These are phyloP conservation scores for Cepphus grylle DNA, from an alignment of 2,113 vertebrate species.

Conservation along the genomic window DNA sequence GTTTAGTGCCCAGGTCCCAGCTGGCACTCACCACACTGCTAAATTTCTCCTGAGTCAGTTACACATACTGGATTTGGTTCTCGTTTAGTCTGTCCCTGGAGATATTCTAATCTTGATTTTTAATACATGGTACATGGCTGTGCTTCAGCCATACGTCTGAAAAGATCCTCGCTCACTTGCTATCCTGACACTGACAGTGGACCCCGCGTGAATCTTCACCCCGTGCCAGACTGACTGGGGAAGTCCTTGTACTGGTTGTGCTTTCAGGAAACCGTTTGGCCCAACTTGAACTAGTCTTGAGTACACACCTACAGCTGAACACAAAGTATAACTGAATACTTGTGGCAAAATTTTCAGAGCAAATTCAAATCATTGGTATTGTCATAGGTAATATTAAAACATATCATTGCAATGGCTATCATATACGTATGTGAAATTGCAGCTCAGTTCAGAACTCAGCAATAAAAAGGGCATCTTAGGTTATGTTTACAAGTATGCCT, in stretches of 20 bases:
- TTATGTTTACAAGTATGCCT: conserved; percentile 54
- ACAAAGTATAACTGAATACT: not conserved
- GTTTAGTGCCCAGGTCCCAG: not conserved
- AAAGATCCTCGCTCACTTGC: not conserved
- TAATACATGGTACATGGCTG: rapidly evolving
- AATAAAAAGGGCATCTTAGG: conserved; percentile 36
- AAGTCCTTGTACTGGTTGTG: not conserved
- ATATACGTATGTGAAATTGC: not conserved
- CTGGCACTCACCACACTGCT: not conserved
- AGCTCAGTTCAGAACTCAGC: conserved; percentile 43
- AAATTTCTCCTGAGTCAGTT: not conserved
- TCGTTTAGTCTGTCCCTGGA: not conserved
- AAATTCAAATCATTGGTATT: not conserved
- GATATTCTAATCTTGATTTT: not conserved
- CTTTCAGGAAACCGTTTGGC: not conserved
- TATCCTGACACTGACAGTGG: not conserved
- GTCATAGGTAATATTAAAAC: not conserved
- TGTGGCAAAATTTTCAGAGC: not conserved
- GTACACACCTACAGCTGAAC: not conserved
- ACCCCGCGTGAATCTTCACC: not conserved
- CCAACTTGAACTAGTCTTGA: not conserved
- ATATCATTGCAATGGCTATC: not conserved
- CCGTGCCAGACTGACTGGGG: rapidly evolving
- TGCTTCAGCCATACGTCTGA: not conserved
- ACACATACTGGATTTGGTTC: not conserved